Conservation (phyloP, 2,888 invertebrate genomes). For the Pseudococcus viburni region DNA sequence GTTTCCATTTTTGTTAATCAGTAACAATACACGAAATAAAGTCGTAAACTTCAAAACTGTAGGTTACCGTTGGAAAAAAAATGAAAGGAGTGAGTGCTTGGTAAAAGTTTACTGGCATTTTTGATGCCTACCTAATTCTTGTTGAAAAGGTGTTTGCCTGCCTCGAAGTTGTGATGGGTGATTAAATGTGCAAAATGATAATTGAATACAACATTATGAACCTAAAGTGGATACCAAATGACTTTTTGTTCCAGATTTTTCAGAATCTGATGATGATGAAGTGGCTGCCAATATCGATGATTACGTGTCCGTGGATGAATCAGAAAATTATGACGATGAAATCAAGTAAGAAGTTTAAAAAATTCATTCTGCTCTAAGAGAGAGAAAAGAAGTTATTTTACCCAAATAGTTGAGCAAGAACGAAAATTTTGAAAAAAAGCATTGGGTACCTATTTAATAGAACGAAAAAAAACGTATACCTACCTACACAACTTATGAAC, state of each 20-base stretch:
- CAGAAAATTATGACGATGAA: constrained; percentile 66
- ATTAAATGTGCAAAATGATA: not conserved
- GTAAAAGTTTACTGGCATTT: not conserved
- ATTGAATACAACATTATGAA: not conserved
- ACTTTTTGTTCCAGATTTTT: constrained; percentile 66
- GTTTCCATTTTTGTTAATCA: constrained; percentile 61
- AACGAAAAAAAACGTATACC: no score
- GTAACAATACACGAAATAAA: constrained; percentile 63
- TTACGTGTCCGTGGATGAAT: constrained; percentile 67
- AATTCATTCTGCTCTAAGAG: not conserved
- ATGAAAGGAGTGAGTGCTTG: not conserved
- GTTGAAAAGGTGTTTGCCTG: not conserved
- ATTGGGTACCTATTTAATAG: no score
- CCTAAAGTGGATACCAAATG: not conserved
- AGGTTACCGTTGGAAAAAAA: constrained; percentile 42
- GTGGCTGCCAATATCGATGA: constrained; percentile 67
- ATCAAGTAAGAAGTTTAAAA: constrained; percentile 13
- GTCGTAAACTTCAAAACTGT: constrained; percentile 59
- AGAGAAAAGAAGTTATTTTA: no score
- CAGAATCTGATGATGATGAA: constrained; percentile 67
- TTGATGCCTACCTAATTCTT: constrained; percentile 1
- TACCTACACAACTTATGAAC: no score
- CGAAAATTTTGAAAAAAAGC: no score
- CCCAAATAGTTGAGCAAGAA: no score
- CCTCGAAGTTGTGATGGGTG: not conserved